Evolutionary conservation across 2,888 invertebrate genomes (phyloP).

Genomic region (Erebia ligea): DNA sequence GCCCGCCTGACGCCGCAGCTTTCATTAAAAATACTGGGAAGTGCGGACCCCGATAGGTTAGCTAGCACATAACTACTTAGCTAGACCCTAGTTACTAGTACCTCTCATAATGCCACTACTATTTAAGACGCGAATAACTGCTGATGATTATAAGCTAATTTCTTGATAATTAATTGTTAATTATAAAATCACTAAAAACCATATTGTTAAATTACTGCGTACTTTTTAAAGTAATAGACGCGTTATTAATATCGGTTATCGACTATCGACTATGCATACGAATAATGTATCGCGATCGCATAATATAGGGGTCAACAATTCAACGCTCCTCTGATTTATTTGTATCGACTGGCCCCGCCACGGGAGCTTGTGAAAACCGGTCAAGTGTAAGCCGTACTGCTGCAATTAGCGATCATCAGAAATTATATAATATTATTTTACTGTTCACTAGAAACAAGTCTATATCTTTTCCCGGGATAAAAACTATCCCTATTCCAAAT

Average conservation of each 20-base stretch:
- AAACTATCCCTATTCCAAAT: too few species aligned
- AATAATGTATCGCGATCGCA: conserved; percentile 32
- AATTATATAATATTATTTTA: neutral
- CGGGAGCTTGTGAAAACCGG: conserved; percentile 12
- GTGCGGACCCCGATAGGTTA: conserved; percentile 64
- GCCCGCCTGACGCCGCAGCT: conserved; percentile 75
- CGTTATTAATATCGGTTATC: conserved; percentile 42
- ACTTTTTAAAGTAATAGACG: too few species aligned
- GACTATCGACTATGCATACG: neutral
- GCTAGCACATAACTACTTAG: conserved; percentile 46
- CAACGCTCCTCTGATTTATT: conserved; percentile 38
- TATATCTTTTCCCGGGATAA: too few species aligned
- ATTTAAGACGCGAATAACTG: neutral
- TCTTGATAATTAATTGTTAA: neutral
- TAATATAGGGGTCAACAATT: conserved; percentile 39
- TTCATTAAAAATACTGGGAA: conserved; percentile 77
- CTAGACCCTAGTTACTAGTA: neutral
- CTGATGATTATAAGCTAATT: neutral
- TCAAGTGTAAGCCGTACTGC: conserved; percentile 12
- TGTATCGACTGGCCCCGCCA: conserved; percentile 32
- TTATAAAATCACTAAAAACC: too few species aligned
- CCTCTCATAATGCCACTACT: neutral
- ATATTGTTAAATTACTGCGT: too few species aligned
- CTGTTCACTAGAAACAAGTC: too few species aligned
- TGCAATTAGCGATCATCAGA: neutral